Evolutionary conservation across 2,888 invertebrate genomes (phyloP), one percentile per base, ranked within the genome.

Genomic region (Liopterus haemorrhoidalis): DNA sequence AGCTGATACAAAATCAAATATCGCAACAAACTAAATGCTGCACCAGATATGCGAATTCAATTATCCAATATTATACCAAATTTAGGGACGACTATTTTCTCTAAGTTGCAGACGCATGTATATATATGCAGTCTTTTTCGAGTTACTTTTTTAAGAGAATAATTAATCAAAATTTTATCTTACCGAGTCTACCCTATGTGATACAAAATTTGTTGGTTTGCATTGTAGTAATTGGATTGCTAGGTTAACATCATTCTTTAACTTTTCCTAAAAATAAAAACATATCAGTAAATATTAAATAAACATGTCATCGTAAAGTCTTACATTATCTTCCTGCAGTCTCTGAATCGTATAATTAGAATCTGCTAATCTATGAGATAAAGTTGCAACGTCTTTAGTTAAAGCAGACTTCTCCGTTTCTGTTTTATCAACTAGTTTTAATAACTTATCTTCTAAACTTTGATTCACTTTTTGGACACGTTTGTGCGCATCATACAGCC

Each of bases 201-300:
- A 82, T 49, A 94, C 85, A 73, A 93, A 95, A 70, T 89, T 89
- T 54, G 89, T 87, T 54, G 94, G 94, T 64, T 93, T 94, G 68
- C 94, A 94, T 65, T 95, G 94, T 41, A 95, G 73, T 59, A 95
- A 74, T 68, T 94, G 92, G 56, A 94, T 92, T 49, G 94, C 94
- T 62, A 92, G 71, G 68, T 86, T 89, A 65, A 94, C 92, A 66
- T 95, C 95, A 62, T 85, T 88, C 66, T 91, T 85, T 69, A 92
- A 94, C 59, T 90, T 81, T 64, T 93, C 93, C 94, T 94, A 73
- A 80, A 79, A 52, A 50, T 54, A 54, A 28, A 6, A 40, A 49
- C 24, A 25, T 44, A 37, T 43, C 31, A 49, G 41, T 47, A 48
- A 19, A 12, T 25, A 42, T 5, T 38, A 11, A 5, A 8, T 16